These are phyloP conservation scores for Acridotheres tristis DNA, from an alignment of 2,797 vertebrate genomes.

Conservation along the genomic window DNA sequence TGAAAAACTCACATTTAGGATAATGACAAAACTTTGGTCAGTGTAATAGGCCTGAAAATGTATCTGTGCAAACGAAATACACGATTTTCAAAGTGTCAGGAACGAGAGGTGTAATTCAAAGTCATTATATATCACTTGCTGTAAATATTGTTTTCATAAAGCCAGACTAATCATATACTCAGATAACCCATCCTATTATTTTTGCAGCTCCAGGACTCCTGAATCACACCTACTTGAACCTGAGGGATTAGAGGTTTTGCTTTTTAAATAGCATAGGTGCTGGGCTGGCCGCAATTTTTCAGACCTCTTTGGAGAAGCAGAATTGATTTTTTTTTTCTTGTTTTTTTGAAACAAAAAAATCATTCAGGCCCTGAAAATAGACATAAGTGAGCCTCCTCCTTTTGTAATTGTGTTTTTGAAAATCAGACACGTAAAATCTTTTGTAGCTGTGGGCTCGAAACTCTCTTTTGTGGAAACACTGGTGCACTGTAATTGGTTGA, in stretches of 20 bases:
- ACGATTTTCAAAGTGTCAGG: background rate
- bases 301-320: constrained; percentile 17
- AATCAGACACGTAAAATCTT: constrained; percentile 81
- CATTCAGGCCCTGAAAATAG: constrained; percentile 5
- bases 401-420: constrained; percentile 61
- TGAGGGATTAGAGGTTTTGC: constrained; percentile 20
- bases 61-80: background rate
- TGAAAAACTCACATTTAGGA: background rate
- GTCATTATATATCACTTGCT: background rate
- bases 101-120: background rate
- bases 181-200: constrained; percentile 30
- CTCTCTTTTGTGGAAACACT: constrained; percentile 79
- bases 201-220: background rate
- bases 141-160: constrained; percentile 40
- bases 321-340: background rate
- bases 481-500: constrained; percentile 89
- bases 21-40: background rate
- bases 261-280: constrained; percentile 22
- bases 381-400: constrained; percentile 22
- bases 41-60: constrained; percentile 16
- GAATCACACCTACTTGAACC: constrained; percentile 33
- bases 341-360: constrained; percentile 23
- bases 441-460: constrained; percentile 77
- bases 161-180: constrained; percentile 10
- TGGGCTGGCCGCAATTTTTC: background rate